Base-by-base conservation (phyloP, 2,797 vertebrate species). In the Danio tinwini region DNA sequence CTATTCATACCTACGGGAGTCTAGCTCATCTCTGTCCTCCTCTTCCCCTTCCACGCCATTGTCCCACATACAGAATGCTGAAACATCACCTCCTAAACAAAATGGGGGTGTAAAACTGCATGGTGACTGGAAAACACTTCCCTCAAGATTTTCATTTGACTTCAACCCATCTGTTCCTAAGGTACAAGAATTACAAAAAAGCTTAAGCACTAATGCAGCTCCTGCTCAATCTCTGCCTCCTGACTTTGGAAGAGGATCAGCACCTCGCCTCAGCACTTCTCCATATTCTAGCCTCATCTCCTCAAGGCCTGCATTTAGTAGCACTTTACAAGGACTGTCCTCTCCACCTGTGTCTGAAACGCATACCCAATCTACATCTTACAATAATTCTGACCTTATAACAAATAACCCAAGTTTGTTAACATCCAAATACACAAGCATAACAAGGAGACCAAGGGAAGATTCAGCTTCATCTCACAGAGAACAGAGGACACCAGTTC, bases 261-360 rank as follows among this genome's bases (percentile, higher is more conserved):
- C 88, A 50, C 80, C 86, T 75, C 90, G 87, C 63, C 90, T 93
- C 10, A 93, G 91, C 73, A 87, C 86, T 42, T 89, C 93, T 44
- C 93, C 93, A 39, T 94, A 94, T 81, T 90, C 91, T 49, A 86
- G 86, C 14, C 92, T 94, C 6, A 90, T 89, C 76, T 93, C 93
- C n/a, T 65, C 78, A 68, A 88, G 92, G 80, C 85, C 85, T 71
- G 37, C 86, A 49, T 84, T 87, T 7, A 88, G 80, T 72, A 91
- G 91, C 61, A 55, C 69, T 49, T 87, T 87, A 40, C 78, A 84
- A 13, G 52, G 50, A n/a, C 52, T 45, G 39, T 71, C 75, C 42
- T 81, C 68, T 77, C 58, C 76, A 61, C 29, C 83, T 58, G 39
- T 7, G 0, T 9, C 59, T n/a, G 44, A 65, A 62, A 69, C 62